A percentile compares a stretch with the other conserved stretches of the same genome.
Evolutionary conservation across 2,797 vertebrate genomes (phyloP).

Genomic region (Schizopygopsis pylzovi): DNA sequence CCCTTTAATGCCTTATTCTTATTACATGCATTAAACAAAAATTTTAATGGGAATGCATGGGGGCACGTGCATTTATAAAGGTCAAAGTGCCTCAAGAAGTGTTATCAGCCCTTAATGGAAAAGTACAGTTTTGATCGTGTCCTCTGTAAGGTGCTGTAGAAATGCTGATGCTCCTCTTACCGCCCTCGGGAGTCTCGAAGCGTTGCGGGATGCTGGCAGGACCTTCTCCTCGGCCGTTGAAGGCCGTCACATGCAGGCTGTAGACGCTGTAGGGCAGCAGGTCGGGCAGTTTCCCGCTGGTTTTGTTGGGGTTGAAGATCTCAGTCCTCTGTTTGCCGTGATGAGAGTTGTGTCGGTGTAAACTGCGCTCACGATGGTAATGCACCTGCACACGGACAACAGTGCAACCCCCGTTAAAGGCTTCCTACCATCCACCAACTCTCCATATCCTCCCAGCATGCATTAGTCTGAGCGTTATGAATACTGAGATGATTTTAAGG

Average conservation of each 20-base stretch:
- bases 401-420: background rate
- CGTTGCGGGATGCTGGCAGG: constrained; percentile 81
- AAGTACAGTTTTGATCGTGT: background rate
- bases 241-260: constrained; percentile 85
- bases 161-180: constrained; percentile 70
- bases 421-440: too few species aligned
- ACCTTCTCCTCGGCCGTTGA: constrained; percentile 92
- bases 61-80: background rate
- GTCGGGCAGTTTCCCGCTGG: constrained; percentile 87
- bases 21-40: background rate
- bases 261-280: constrained; percentile 91
- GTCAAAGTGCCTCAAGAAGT: background rate
- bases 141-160: background rate
- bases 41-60: background rate
- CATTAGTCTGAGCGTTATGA: background rate
- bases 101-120: background rate
- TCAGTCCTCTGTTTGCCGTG: constrained; percentile 87
- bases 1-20: background rate
- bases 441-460: background rate
- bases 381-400: constrained; percentile 82
- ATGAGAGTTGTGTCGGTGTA: constrained; percentile 84
- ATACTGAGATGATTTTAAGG: too few species aligned
- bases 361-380: constrained; percentile 87
- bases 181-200: constrained; percentile 93
- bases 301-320: constrained; percentile 88